A percentile compares a stretch with the other conserved stretches of the same genome.
These are phyloP conservation scores for Ormyrus nitidulus DNA, from an alignment of 2,888 invertebrate genomes.

Conservation along the genomic window DNA sequence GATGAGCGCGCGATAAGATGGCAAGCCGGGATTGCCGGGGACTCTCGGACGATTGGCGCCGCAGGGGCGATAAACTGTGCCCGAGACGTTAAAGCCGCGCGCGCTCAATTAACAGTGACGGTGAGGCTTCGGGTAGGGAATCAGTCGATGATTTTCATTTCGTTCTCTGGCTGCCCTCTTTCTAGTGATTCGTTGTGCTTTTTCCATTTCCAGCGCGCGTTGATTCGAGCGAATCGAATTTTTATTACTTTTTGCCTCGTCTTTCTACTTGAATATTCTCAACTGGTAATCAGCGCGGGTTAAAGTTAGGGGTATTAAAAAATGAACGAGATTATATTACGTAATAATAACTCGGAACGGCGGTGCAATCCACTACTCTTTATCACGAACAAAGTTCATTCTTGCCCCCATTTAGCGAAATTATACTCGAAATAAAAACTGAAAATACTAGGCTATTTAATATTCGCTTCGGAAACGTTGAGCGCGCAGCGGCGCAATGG, in stretches of 20 bases:
- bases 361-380: background rate
- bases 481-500: no score
- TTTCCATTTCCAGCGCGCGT: no score
- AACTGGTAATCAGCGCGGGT: no score
- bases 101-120: conserved; percentile 44
- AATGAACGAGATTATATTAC: no score
- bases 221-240: no score
- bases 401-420: no score
- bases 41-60: background rate
- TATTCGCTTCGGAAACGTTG: no score
- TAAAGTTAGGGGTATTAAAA: no score
- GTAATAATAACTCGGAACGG: no score
- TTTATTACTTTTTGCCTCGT: no score
- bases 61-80: conserved; percentile 27
- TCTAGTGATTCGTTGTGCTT: no score
- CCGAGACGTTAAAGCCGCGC: conserved; percentile 24
- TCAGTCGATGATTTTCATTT: conserved; percentile 33
- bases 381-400: background rate
- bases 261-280: no score
- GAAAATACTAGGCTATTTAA: background rate
- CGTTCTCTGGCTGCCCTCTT: background rate
- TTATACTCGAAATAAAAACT: background rate
- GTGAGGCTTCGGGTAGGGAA: conserved; percentile 19
- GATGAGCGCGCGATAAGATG: background rate
- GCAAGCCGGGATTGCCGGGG: background rate